These are phyloP conservation scores for Melanitta fusca DNA, from an alignment of 2,797 vertebrate species.

Conservation along the genomic window DNA sequence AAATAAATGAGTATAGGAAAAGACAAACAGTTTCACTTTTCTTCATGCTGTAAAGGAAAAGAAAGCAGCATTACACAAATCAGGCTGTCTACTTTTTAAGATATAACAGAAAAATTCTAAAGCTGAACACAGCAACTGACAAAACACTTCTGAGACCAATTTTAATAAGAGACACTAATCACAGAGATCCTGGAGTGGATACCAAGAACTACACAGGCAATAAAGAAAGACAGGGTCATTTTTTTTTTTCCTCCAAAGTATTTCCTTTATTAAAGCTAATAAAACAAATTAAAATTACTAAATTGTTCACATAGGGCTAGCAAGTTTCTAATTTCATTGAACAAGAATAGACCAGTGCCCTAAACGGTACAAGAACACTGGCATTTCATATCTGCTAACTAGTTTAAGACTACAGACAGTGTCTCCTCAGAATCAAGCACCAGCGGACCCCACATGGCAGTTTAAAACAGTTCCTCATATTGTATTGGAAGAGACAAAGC, in stretches of 20 bases:
- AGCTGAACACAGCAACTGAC: not conserved
- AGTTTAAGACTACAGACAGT: not conserved
- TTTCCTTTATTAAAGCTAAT: conserved; percentile 45
- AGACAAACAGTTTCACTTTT: not conserved
- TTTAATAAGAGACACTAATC: not conserved
- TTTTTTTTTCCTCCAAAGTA: not conserved
- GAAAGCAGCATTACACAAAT: not conserved
- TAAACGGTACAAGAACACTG: not conserved
- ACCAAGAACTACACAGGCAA: not conserved
- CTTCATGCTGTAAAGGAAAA: not conserved
- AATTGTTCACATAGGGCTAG: not conserved
- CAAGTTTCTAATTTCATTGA: not conserved
- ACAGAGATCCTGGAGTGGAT: not conserved
- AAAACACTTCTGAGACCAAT: rapidly evolving
- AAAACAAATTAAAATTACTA: conserved; percentile 4
- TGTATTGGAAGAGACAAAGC: rapidly evolving
- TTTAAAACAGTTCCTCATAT: not conserved
- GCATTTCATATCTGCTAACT: rapidly evolving
- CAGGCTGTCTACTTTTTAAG: no score
- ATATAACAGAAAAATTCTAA: not conserved
- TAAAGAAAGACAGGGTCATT: not conserved
- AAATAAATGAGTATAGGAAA: not conserved
- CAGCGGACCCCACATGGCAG: rapidly evolving
- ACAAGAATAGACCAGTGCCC: not conserved
- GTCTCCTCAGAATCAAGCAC: not conserved